Evolutionary conservation across 1,140 invertebrate genomes (phyloP).

Genomic region (Pogonomyrmex californicus): DNA sequence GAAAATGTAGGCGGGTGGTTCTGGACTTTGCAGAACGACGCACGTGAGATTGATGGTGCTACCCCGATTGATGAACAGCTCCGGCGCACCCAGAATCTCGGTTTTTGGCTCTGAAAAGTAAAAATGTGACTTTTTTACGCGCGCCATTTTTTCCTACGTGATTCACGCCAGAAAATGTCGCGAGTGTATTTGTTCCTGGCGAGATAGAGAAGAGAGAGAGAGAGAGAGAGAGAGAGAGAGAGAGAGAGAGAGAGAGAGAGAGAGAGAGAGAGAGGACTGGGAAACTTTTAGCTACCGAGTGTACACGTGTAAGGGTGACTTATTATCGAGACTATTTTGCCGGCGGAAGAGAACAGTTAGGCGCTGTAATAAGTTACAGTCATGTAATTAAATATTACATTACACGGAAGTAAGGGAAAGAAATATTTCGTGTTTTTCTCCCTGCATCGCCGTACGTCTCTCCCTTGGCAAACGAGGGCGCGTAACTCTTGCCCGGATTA

Average conservation of each 20-base stretch:
- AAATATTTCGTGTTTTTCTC: constrained; percentile 33
- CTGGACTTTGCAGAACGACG: constrained; percentile 95
- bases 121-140: background rate
- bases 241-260: background rate
- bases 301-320: constrained; percentile 5
- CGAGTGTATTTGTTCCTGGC: background rate
- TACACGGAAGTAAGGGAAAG: constrained; percentile 11
- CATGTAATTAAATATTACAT: constrained; percentile 58
- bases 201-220: background rate
- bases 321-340: constrained; percentile 26
- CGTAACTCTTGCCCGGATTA: constrained; percentile 37
- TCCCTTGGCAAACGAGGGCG: constrained; percentile 23
- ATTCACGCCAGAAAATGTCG: background rate
- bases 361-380: constrained; percentile 28
- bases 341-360: constrained; percentile 3
- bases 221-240: background rate
- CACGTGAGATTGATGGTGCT: constrained; percentile 98
- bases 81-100: constrained; percentile 95
- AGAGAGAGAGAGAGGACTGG: background rate
- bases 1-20: constrained; percentile 96
- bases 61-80: constrained; percentile 96
- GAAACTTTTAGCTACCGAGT: background rate
- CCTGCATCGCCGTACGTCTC: background rate
- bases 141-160: background rate
- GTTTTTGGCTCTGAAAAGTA: constrained; percentile 94